Evolutionary conservation across 2,888 invertebrate species (phyloP).

Genomic region (Cylindroiulus punctatus): DNA sequence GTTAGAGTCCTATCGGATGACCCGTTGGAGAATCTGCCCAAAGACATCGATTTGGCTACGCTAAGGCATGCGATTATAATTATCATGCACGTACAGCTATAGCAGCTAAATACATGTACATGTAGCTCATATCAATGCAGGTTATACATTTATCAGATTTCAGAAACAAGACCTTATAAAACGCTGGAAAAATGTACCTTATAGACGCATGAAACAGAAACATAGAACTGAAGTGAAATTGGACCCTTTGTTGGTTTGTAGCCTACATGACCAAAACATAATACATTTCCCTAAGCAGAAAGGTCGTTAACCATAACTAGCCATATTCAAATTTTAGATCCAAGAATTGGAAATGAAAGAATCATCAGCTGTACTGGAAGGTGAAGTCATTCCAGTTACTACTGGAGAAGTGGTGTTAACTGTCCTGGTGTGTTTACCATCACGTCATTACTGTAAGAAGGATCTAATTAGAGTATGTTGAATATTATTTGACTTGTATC

Average conservation of each 20-base stretch:
- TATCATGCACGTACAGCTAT: neutral
- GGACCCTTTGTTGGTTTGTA: neutral
- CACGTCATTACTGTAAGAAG: neutral
- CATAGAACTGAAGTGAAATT: neutral
- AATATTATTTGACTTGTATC: neutral
- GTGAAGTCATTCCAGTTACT: neutral
- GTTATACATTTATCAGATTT: slow-evolving; percentile 19
- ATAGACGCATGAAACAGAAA: neutral
- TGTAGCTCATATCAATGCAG: neutral
- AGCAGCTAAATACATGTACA: too few species aligned
- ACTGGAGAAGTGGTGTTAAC: slow-evolving; percentile 46
- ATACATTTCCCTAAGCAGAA: neutral
- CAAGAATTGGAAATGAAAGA: neutral
- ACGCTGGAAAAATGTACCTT: slow-evolving; percentile 41
- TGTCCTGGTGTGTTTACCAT: slow-evolving; percentile 7
- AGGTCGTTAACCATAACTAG: neutral
- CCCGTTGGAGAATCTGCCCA: slow-evolving; percentile 20
- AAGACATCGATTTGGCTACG: slow-evolving; percentile 41
- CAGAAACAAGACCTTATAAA: slow-evolving; percentile 47
- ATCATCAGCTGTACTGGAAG: neutral
- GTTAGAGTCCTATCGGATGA: neutral
- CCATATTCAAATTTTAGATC: neutral
- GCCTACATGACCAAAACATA: neutral
- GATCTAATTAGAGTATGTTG: neutral
- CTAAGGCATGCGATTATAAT: slow-evolving; percentile 31